Evolutionary conservation across 2,113 vertebrate genomes (phyloP).

Genomic region (Brachypteracias leptosomus): DNA sequence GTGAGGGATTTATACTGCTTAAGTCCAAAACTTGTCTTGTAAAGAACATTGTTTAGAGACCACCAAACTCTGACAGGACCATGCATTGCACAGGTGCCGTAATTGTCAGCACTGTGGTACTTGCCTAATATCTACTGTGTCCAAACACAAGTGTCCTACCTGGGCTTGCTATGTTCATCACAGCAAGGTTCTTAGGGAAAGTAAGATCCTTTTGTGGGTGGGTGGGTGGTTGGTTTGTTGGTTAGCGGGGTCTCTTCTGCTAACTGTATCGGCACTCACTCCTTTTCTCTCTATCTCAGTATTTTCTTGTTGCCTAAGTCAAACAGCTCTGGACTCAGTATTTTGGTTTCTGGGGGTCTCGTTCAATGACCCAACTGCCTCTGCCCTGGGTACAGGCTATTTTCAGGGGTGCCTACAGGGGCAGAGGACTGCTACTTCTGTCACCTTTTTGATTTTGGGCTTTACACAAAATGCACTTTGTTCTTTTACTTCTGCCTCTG

Average conservation of each 20-base stretch:
- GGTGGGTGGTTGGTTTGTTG: neutral
- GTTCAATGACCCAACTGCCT: neutral
- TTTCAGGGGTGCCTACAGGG: neutral
- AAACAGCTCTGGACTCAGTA: neutral
- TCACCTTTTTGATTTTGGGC: neutral
- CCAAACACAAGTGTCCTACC: neutral
- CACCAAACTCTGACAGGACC: neutral
- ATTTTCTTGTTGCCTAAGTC: neutral
- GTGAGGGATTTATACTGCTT: neutral
- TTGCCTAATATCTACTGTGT: rapidly evolving
- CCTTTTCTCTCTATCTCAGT: neutral
- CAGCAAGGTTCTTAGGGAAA: neutral
- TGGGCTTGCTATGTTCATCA: neutral
- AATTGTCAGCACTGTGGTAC: neutral
- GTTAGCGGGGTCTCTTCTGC: neutral
- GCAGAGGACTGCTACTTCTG: neutral
- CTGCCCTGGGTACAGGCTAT: neutral
- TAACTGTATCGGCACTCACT: rapidly evolving
- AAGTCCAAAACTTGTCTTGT: neutral
- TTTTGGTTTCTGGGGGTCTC: neutral
- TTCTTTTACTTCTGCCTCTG: neutral
- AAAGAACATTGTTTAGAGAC: neutral
- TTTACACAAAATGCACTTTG: neutral
- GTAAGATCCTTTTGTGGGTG: neutral
- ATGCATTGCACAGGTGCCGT: neutral